A percentile compares a stretch with the other conserved stretches of the same genome.
Conservation (phyloP, 1,140 invertebrate species). For the Neodiprion virginianus region DNA sequence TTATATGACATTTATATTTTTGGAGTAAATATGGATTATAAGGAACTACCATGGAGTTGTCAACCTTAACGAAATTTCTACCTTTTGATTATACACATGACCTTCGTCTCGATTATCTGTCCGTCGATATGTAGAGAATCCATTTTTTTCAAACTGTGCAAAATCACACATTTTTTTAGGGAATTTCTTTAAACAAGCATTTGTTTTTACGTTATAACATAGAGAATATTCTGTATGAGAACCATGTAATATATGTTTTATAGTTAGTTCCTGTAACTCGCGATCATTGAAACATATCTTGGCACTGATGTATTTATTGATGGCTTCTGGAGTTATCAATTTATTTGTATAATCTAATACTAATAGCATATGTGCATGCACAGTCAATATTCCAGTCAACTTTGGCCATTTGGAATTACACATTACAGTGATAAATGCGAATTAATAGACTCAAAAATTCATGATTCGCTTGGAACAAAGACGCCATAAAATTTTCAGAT, state of each 20-base stretch:
- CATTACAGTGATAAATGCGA: too few species aligned
- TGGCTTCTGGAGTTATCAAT: slow-evolving; percentile 9
- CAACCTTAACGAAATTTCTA: not conserved
- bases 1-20: slow-evolving; percentile 21
- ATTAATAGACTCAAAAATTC: too few species aligned
- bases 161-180: slow-evolving; percentile 23
- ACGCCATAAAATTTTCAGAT: too few species aligned
- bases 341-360: slow-evolving; percentile 10
- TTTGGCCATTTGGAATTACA: too few species aligned
- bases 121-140: slow-evolving; percentile 3
- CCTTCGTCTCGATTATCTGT: slow-evolving; percentile 8
- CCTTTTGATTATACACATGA: slow-evolving; percentile 9
- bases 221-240: slow-evolving; percentile 11
- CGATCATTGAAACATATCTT: not conserved
- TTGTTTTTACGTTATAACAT: slow-evolving; percentile 14
- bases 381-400: too few species aligned
- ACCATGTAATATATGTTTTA: slow-evolving; percentile 16
- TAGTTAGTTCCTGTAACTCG: slow-evolving; percentile 6
- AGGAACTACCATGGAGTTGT: slow-evolving; percentile 19
- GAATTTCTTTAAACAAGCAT: slow-evolving; percentile 18
- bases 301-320: slow-evolving; percentile 11
- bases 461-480: too few species aligned
- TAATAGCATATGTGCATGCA: slow-evolving; percentile 13
- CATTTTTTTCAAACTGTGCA: slow-evolving; percentile 21
- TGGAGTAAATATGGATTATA: slow-evolving; percentile 8